Base-by-base conservation (phyloP, 2,888 invertebrate species). In the Taphrorychus bicolor region DNA sequence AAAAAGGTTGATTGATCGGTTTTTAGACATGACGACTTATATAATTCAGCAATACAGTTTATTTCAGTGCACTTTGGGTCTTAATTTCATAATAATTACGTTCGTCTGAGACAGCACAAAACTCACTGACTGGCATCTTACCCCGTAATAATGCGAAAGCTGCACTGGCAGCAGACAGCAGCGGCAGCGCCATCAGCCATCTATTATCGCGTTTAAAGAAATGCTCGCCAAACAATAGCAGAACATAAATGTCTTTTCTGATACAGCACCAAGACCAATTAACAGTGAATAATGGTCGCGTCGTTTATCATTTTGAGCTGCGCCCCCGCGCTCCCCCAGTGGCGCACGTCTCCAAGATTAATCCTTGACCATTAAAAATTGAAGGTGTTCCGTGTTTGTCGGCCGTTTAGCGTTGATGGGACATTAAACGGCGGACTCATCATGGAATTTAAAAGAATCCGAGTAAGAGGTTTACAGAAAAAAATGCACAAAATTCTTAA, bases 161-260 rank as follows among this genome's bases (percentile, higher is more conserved):
- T 32, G 32, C 32, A 32, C 9, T 9, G 32, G 32, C 32, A 32
- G n/a, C n/a, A n/a, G n/a, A n/a, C n/a, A n/a, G n/a, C n/a, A n/a
- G n/a, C n/a, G n/a, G n/a, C n/a, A n/a, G n/a, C n/a, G n/a, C n/a
- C 32, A 11, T 32, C 32, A 32, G 32, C 32, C 5, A 32, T 32
- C 32, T 17, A 45, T 45, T 45, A 7, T 45, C 14, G 9, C 45
- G 16, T 45, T 45, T 45, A 16, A 52, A 49, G 61, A 61, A 66
- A 66, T 61, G 51, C 60, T 66, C 53, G 45, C 40, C 61, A 49
- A 66, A 66, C 66, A 66, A 66, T 66, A 57, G 61, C 66, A 51
- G 19, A 66, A 62, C 66, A 66, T 66, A 66, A 66, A 66, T 61
- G 66, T 66, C 66, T 54, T 61, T 61, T 61, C 66, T 61, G 61